These are phyloP conservation scores for Tragelaphus scriptus DNA, from an alignment of 2,113 vertebrate species.

Conservation along the genomic window DNA sequence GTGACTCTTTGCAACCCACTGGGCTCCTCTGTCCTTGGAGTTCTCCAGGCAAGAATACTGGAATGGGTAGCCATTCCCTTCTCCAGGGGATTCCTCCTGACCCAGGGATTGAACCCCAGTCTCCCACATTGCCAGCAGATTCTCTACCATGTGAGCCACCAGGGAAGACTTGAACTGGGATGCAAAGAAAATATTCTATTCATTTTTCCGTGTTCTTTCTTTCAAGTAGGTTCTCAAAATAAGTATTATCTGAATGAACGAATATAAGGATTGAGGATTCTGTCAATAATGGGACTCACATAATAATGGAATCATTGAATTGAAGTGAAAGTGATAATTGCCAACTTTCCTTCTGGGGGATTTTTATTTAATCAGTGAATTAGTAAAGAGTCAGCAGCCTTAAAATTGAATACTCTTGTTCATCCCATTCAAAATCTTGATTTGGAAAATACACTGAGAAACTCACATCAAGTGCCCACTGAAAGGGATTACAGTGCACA, in stretches of 20 bases:
- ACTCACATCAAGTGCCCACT: not conserved
- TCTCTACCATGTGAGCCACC: not conserved
- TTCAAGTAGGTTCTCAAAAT: not conserved
- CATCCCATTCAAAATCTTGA: not conserved
- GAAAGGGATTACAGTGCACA: not conserved
- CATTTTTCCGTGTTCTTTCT: too few relatives aligned
- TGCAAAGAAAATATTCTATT: not conserved
- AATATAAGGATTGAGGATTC: not conserved
- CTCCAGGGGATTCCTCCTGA: not conserved
- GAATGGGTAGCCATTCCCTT: not conserved
- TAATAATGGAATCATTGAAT: not conserved
- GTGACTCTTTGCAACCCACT: not conserved
- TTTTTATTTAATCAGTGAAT: not conserved
- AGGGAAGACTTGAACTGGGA: not conserved
- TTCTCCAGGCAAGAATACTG: not conserved
- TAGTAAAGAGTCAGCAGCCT: not conserved
- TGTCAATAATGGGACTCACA: not conserved
- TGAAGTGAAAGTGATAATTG: not conserved
- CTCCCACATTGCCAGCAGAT: not conserved
- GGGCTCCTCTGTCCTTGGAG: not conserved
- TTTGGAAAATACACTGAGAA: not conserved
- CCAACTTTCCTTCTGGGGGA: not conserved
- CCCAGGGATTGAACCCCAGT: not conserved
- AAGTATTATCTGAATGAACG: not conserved
- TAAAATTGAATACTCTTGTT: not conserved